Evolutionary conservation across 2,888 invertebrate species (phyloP), one percentile per base, ranked within the genome.

Genomic region (Rotaria socialis): DNA sequence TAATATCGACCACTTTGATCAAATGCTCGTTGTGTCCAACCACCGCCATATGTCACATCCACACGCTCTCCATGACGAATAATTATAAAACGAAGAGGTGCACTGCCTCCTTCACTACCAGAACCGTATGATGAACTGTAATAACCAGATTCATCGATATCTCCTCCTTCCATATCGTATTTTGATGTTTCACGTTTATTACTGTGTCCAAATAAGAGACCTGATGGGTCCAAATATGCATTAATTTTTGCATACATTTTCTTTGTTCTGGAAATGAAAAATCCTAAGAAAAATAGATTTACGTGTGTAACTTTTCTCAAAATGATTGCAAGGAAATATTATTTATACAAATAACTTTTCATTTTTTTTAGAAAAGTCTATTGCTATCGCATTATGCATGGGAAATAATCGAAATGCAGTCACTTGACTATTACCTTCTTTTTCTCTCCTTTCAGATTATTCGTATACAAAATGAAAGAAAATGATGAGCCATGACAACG

Each of bases 21-120:
- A 90, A 96, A 96, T 90, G 96, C 95, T 90, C 94, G 94, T 0
- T 94, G 94, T 85, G 95, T 94, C 96, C 96, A 97, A 55, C 89
- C 89, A 86, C 89, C 89, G 35, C 96, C 96, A 91, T 96, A 96
- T 0, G 96, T 95, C 89, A 97, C 95, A 91, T 97, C 97, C 3
- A 97, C 94, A 43, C 97, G 93, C 92, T 97, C 97, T 0, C 96
- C 97, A 92, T 97, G 97, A 0, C 97, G 93, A 93, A 96, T 94
- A 58, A 95, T 93, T 89, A 84, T 84, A 27, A 84, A 50, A 52
- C 84, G 84, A 84, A 74, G 74, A 22, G 74, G 74, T 41, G 35
- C 7, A 74, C 41, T 41, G 41, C 27, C 19, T 10, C 10, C 8
- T 14, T 60, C 58, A 60, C 14, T 60, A 1, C n/a, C 58, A 14